Evolutionary conservation across 2,797 vertebrate genomes (phyloP), one percentile per base, ranked within the genome.

Genomic region (Hapalemur alaotrensis): DNA sequence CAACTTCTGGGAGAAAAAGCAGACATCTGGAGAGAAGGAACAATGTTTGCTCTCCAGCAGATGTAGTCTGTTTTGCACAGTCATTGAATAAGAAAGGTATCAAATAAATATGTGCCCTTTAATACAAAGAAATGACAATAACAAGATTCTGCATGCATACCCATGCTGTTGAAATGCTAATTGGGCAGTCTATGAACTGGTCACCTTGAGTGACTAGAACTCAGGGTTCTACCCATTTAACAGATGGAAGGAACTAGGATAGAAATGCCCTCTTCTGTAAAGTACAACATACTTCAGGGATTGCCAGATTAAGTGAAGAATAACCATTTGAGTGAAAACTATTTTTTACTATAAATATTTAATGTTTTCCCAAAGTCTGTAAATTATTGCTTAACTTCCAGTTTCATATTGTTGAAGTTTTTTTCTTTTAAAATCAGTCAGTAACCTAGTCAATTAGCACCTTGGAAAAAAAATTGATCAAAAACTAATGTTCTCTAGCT

Each of bases 1-100:
- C 98, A 98, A 99, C 98, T 99, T 99, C 98, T 99, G 98, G 98
- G 98, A 98, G 98, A 98, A 99, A 99, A 98, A 98, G 98, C 98
- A 99, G 99, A 99, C 99, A 99, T 99, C 99, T 99, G 99, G 99
- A 99, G 98, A 95, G 87, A 95, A 96, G 85, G 88, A 96, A 98
- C 97, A 95, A 96, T 97, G 97, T 98, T 98, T 96, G 95, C 97
- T 98, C 97, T 98, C 98, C 82, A 87, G 97, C 98, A 98, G 97
- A 98, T 98, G 98, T 94, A 97, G 97, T 94, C 96, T 98, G 98
- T 96, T 98, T 98, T 98, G 95, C 97, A 97, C 98, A 98, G 93
- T 96, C 98, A 92, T 32, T 96, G 93, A 98, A 97, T 97, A 98
- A 98, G 97, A 96, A 98, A 98, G 98, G 97, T 98, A 97, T 95